These are phyloP conservation scores for Drosophila maculinotata DNA, from an alignment of 2,888 invertebrate species.

Conservation along the genomic window DNA sequence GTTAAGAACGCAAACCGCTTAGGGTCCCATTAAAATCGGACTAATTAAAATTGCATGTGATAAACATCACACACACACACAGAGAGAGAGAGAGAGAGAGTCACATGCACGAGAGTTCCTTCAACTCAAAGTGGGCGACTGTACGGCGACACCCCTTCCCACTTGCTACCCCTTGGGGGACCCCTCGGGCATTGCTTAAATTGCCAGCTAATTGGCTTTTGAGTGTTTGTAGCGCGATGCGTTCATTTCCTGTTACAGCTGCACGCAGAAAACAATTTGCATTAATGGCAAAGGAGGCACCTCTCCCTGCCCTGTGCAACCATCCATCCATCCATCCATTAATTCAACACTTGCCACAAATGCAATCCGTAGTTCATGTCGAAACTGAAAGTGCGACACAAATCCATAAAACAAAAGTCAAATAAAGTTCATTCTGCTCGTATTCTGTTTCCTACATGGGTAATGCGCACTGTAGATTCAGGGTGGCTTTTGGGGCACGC, in stretches of 20 bases:
- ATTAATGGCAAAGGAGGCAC: constrained; percentile 47
- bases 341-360: constrained; percentile 26
- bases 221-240: constrained; percentile 65
- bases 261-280: constrained; percentile 64
- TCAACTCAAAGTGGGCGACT: constrained; percentile 38
- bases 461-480: constrained; percentile 8
- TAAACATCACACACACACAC: constrained; percentile 22
- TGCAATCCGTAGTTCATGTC: constrained; percentile 18
- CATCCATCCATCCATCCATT: neutral
- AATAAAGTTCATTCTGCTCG: constrained; percentile 8
- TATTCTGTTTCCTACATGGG: constrained; percentile 22
- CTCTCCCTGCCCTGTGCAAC: neutral
- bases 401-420: constrained; percentile 47
- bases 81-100: too few relatives aligned
- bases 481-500: neutral
- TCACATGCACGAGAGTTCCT: constrained; percentile 48
- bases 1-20: constrained; percentile 24
- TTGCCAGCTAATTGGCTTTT: constrained; percentile 62
- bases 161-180: neutral
- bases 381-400: constrained; percentile 64
- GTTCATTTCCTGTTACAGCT: constrained; percentile 66
- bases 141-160: neutral
- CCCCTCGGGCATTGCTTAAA: constrained; percentile 42
- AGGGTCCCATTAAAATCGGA: constrained; percentile 58
- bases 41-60: constrained; percentile 66